Percentiles rank a stretch among this genome's conserved stretches.
Conservation (phyloP, 2,113 vertebrate genomes). For the Cyphomyrus discorhynchus region DNA sequence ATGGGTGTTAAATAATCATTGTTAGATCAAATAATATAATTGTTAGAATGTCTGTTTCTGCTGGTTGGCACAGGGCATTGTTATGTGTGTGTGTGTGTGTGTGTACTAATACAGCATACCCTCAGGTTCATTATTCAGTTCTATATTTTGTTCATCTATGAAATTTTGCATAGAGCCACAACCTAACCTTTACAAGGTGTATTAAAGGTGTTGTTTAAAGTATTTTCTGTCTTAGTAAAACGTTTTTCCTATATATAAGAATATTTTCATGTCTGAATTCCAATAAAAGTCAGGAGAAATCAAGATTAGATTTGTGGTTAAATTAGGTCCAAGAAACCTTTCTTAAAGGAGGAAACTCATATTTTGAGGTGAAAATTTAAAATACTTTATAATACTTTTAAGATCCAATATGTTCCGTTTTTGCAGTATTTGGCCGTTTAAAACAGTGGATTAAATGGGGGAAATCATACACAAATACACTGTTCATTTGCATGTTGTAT, state of each 20-base stretch:
- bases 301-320: not conserved
- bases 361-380: not conserved
- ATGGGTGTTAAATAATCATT: not conserved
- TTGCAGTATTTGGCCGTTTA: not conserved
- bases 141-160: not conserved
- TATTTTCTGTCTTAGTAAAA: not conserved
- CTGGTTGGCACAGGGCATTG: not conserved
- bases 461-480: constrained; percentile 33
- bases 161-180: not conserved
- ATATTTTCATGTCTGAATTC: not conserved
- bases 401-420: not conserved
- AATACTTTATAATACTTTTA: not conserved
- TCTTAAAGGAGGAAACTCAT: not conserved
- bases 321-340: not conserved
- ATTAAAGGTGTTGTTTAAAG: not conserved
- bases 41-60: not conserved
- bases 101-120: not conserved
- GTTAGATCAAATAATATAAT: not conserved
- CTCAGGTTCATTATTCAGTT: too few species aligned
- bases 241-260: not conserved
- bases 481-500: constrained; percentile 64
- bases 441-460: constrained; percentile 19
- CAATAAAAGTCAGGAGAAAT: not conserved
- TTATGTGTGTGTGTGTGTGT: too few species aligned
- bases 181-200: not conserved